phyloP scores from a whole-genome alignment of 2,797 vertebrate species.

The Chelonia mydas region DNA sequence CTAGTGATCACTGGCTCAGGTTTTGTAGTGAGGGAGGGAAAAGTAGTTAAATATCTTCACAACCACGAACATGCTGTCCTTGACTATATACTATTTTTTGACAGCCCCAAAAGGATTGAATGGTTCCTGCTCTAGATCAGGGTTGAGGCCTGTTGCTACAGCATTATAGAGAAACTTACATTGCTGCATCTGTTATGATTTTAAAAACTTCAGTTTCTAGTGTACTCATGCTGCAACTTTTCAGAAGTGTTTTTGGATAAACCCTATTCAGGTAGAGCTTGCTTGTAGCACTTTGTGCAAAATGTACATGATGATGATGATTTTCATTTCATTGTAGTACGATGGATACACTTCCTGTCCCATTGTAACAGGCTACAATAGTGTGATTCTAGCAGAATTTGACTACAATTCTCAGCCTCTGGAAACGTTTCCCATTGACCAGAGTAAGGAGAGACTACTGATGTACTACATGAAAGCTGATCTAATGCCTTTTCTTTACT shows the following conservation, averaged over 20 bases:
- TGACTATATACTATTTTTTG: background rate
- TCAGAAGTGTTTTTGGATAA: background rate
- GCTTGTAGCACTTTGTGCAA: background rate
- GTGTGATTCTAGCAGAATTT: conserved; percentile 95
- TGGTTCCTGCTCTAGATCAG: background rate
- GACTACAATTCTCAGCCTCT: conserved; percentile 90
- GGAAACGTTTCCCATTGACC: conserved; percentile 97
- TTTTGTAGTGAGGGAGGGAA: background rate
- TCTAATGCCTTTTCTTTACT: conserved; percentile 95
- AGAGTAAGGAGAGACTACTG: conserved; percentile 89
- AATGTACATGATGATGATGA: background rate
- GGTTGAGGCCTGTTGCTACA: background rate
- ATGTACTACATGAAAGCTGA: conserved; percentile 98
- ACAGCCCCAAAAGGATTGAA: background rate
- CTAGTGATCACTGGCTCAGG: background rate
- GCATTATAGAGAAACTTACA: background rate
- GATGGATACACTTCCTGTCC: conserved; percentile 98
- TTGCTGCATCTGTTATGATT: background rate
- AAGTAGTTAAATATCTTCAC: background rate
- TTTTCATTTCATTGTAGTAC: conserved; percentile 84
- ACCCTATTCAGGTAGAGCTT: background rate
- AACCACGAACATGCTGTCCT: background rate
- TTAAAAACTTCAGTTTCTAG: background rate
- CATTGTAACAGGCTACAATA: conserved; percentile 92
- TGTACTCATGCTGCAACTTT: background rate